phyloP scores from a whole-genome alignment of 2,113 vertebrate genomes.

The Agelaius tricolor region DNA sequence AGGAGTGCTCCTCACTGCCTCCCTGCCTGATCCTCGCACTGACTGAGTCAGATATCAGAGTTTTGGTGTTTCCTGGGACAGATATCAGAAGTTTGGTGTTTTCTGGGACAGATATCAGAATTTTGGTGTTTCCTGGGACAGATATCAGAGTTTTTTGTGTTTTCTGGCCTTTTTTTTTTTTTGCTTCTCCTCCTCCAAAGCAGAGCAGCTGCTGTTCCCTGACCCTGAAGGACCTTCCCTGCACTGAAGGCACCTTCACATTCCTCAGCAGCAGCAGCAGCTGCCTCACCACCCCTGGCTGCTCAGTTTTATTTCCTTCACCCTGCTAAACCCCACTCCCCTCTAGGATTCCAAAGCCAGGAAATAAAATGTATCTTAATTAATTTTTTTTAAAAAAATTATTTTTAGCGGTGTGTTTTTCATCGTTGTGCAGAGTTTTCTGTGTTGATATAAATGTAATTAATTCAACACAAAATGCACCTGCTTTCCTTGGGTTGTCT shows the following conservation, averaged over 20 bases:
- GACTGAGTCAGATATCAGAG: background rate
- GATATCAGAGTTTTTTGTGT: background rate
- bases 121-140: background rate
- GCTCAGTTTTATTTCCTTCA: background rate
- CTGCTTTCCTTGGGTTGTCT: background rate
- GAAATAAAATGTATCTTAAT: background rate
- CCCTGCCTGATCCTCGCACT: background rate
- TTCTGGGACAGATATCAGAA: too few species aligned
- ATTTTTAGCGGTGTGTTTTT: background rate
- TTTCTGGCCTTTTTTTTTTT: background rate
- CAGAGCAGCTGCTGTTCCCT: background rate
- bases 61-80: background rate
- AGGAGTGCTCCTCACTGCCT: background rate
- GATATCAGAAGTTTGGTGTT: background rate
- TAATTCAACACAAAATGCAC: background rate
- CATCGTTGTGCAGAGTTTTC: background rate
- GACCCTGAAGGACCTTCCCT: background rate
- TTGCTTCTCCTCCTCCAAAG: background rate
- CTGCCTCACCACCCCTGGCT: background rate
- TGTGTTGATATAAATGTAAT: background rate
- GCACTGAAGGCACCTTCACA: background rate
- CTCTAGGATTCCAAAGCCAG: background rate
- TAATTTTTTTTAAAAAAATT: background rate
- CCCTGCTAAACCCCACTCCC: background rate
- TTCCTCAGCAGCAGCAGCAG: slow-evolving; percentile 11